phyloP scores from a whole-genome alignment of 2,797 vertebrate species.

The Astyanax mexicanus region DNA sequence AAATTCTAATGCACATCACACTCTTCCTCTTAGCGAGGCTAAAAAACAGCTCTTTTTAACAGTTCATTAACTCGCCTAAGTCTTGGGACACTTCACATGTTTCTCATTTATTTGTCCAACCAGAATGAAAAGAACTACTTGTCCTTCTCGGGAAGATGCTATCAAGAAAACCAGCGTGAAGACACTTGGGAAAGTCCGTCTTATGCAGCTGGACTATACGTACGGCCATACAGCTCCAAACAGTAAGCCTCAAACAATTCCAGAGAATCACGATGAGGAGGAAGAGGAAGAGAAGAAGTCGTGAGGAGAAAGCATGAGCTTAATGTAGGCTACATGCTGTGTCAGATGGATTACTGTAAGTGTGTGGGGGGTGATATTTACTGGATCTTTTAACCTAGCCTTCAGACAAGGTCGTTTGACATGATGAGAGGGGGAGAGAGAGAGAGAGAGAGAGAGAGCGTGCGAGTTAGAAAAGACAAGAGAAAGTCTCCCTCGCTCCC shows the following conservation, averaged over 20 bases:
- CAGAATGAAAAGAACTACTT: constrained; percentile 39
- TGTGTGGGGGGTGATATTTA: constrained; percentile 18
- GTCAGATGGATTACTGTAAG: constrained; percentile 34
- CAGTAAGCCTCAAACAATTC: constrained; percentile 15
- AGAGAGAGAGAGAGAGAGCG: neutral
- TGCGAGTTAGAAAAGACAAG: too few relatives aligned
- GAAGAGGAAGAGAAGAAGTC: neutral
- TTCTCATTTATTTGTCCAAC: constrained; percentile 70
- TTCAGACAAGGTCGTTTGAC: constrained; percentile 8
- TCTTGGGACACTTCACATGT: constrained; percentile 56
- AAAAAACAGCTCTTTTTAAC: constrained; percentile 56
- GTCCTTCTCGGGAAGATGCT: neutral
- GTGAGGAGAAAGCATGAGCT: constrained; percentile 4
- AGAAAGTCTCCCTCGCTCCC: too few relatives aligned
- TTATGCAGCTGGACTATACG: neutral
- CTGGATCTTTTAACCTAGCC: constrained; percentile 30
- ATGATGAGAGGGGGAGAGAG: constrained; percentile 1
- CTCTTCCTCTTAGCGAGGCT: constrained; percentile 59
- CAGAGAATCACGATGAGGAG: neutral
- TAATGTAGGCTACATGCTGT: constrained; percentile 32
- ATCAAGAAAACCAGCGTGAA: constrained; percentile 1
- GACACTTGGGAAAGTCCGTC: neutral
- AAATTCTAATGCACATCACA: constrained; percentile 64
- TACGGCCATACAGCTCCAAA: neutral
- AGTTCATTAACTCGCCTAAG: constrained; percentile 60